Base-by-base conservation (phyloP, 1,140 invertebrate species). In the Teleogryllus occipitalis region DNA sequence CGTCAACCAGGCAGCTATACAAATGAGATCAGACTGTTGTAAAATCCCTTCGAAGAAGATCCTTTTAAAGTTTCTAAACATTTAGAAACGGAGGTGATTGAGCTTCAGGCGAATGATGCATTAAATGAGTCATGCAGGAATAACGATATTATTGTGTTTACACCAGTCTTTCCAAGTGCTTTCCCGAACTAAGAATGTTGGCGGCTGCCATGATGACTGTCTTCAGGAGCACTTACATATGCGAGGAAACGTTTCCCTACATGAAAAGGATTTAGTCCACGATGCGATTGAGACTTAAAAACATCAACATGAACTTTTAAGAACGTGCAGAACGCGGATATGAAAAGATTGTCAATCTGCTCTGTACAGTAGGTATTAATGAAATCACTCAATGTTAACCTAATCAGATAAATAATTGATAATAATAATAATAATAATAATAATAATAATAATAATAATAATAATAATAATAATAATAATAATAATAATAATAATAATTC, bases 1-100 rank as follows among this genome's bases (percentile, higher is more conserved):
- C 27, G 27, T 93, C 93, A 1, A 96, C 94, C 88, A 90, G 92
- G 91, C 93, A 86, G 80, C 83, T 65, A 65, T 65, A 7, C 54
- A 65, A 65, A 18, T 65, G 27, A 65, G 54, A 65, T 65, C 18
- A 10, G 54, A 7, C 15, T 3, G 54, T 3, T 15, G 12, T 47
- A 47, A 75, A 47, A 75, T 75, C 74, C 22, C n/a, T 27, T 75
- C 7, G 74, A 47, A 75, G 22, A 2, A 14, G 14, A 47, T 75
- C 10, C 12, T 22, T 75, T 12, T 12, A 22, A 27, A 22, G 10
- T 75, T 75, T 14, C 54, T 4, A n/a, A 7, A 72, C 27, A 21
- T 78, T 73, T 65, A 65, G 2, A 65, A 65, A 65, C 18, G 1
- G 54, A 65, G 18, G 54, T 65, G 54, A 65, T 65, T 65, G 54